These are phyloP conservation scores for Halictus ligatus DNA, from an alignment of 2,888 invertebrate genomes.

Conservation along the genomic window DNA sequence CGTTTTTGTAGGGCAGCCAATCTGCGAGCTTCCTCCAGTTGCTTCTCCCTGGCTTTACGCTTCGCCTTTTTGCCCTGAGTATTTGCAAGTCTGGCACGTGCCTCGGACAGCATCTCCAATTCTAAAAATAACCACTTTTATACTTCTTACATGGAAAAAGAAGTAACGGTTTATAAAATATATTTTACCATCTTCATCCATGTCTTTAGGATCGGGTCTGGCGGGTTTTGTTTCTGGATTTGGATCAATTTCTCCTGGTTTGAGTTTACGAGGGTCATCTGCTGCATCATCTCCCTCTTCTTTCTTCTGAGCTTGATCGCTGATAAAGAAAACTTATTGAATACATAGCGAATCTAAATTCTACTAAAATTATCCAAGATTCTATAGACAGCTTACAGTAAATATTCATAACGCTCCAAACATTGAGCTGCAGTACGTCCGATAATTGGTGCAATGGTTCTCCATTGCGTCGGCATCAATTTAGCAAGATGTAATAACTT, in stretches of 20 bases:
- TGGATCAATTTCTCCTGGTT: constrained; percentile 99
- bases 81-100: constrained; percentile 98
- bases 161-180: constrained; percentile 15
- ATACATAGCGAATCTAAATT: background rate
- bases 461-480: constrained; percentile 99
- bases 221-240: constrained; percentile 99
- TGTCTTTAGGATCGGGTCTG: constrained; percentile 99
- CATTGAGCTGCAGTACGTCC: constrained; percentile 99
- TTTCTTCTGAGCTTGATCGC: constrained; percentile 98
- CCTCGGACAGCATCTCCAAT: constrained; percentile 99
- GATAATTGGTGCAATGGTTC: constrained; percentile 99
- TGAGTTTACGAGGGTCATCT: constrained; percentile 98
- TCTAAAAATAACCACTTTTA: constrained; percentile 86
- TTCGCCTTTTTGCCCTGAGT: constrained; percentile 98
- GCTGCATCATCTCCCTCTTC: constrained; percentile 96
- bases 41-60: constrained; percentile 98
- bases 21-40: constrained; percentile 98
- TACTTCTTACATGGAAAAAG: background rate
- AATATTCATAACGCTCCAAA: constrained; percentile 97
- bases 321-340: constrained; percentile 79
- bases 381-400: constrained; percentile 89
- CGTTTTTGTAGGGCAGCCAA: constrained; percentile 98
- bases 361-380: background rate
- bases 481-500: constrained; percentile 98
- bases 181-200: constrained; percentile 98